Conservation (phyloP, 2,797 vertebrate species). For the Sebastes trivittatus region DNA sequence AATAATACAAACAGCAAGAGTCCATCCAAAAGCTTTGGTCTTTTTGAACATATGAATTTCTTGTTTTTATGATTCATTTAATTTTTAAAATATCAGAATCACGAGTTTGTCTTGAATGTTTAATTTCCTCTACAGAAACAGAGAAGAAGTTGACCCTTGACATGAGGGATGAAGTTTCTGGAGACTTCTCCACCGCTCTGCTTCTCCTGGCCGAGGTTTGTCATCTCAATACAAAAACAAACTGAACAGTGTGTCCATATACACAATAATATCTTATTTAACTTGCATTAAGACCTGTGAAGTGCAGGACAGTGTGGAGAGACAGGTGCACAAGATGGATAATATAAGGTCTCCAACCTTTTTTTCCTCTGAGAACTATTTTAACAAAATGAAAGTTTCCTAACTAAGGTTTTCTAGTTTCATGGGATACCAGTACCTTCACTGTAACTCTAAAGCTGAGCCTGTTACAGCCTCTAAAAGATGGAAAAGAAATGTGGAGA, state of each 20-base stretch:
- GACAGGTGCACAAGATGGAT: no score
- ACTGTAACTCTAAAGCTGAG: no score
- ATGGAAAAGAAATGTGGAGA: background rate
- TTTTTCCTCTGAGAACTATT: no score
- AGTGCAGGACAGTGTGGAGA: background rate
- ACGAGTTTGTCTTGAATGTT: accelerated
- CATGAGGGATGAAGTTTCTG: constrained; percentile 78
- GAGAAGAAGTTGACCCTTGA: constrained; percentile 75
- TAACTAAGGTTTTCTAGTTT: no score
- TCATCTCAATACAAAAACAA: background rate
- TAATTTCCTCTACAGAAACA: constrained; percentile 67
- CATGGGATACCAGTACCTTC: no score
- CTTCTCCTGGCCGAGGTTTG: constrained; percentile 82
- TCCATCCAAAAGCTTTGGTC: background rate
- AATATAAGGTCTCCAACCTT: no score
- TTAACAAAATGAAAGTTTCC: no score
- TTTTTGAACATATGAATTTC: background rate
- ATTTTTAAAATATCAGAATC: background rate
- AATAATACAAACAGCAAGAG: background rate
- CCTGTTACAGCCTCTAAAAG: no score
- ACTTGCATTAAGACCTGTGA: background rate
- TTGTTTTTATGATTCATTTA: background rate
- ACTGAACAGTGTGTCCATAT: background rate
- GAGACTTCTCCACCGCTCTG: constrained; percentile 79
- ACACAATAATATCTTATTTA: background rate